Evolutionary conservation across 2,888 invertebrate species (phyloP), one percentile per base, ranked within the genome.

Genomic region (Noctua janthe): DNA sequence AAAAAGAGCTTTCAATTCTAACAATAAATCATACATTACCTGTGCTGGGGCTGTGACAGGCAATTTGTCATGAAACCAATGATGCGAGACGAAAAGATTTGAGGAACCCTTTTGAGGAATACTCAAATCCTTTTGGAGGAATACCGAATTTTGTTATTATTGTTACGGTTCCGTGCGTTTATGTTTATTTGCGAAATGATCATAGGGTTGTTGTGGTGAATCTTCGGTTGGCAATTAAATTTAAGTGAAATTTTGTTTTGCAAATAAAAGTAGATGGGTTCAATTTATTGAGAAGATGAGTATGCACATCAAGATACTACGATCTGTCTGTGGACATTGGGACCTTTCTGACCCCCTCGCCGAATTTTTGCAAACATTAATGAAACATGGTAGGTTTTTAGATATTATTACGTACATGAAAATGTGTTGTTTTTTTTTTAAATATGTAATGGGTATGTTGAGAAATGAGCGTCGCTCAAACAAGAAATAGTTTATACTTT

Each of bases 11-110:
- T 90, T 89, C 74, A 77, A 84, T 84, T 83, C 74, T 67, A 72
- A 89, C 92, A 93, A 96, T 96, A 96, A 96, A 97, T 97, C 97
- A 96, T 94, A 94, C 92, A 95, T 95, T 96, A 96, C 97, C 96
- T 96, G 96, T 87, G 94, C 90, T 92, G 94, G 94, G 95, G 94
- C 93, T 94, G 87, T 90, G 95, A 95, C 96, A 96, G 95, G 95
- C 95, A 95, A 97, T 97, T 97, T 97, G 96, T 97, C 96, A 96
- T 94, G 90, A 85, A 92, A 84, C 94, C 94, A 93, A 92, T 95
- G 95, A 95, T 91, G 94, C 95, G 94, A 87, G 90, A 89, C 92
- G 91, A 92, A 91, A 92, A 93, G 94, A 94, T 95, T 93, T 88
- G 89, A 86, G 92, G 88, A 93, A 92, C 94, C 94, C 94, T 94